These are phyloP conservation scores for Capitulum mitella DNA, from an alignment of 2,888 invertebrate species.

Conservation along the genomic window DNA sequence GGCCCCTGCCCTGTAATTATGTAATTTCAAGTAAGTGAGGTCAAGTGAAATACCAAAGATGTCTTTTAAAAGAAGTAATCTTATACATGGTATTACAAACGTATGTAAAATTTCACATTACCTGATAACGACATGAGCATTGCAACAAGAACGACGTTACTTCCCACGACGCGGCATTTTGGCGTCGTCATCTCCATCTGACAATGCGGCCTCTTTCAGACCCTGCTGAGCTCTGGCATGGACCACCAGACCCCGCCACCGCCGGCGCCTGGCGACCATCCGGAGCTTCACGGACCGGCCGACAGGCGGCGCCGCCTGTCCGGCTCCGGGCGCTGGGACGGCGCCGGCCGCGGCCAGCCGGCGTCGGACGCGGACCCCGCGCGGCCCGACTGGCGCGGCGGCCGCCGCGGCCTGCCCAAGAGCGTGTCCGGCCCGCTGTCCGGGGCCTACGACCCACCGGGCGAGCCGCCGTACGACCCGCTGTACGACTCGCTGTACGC, in stretches of 20 bases:
- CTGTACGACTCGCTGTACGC: not conserved
- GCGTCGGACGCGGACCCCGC: not conserved
- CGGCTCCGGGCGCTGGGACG: too few species aligned
- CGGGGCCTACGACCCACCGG: not conserved
- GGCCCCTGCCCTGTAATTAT: too few species aligned
- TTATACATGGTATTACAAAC: too few species aligned
- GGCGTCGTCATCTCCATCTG: too few species aligned
- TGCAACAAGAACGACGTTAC: too few species aligned
- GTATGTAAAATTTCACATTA: too few species aligned
- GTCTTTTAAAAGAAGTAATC: too few species aligned
- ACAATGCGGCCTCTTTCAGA: not conserved
- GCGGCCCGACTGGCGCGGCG: not conserved
- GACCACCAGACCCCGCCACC: not conserved
- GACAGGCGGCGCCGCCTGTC: not conserved
- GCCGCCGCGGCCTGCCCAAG: not conserved
- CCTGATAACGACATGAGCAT: too few species aligned
- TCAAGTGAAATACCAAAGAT: too few species aligned
- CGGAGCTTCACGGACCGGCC: not conserved
- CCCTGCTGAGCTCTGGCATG: not conserved
- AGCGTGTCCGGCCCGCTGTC: not conserved
- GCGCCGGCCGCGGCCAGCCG: not conserved
- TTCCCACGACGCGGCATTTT: too few species aligned
- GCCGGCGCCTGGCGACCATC: not conserved
- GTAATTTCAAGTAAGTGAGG: too few species aligned
- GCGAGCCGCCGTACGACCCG: not conserved